These are phyloP conservation scores for Darwinula stevensoni DNA, from an alignment of 2,888 invertebrate species.

Conservation along the genomic window DNA sequence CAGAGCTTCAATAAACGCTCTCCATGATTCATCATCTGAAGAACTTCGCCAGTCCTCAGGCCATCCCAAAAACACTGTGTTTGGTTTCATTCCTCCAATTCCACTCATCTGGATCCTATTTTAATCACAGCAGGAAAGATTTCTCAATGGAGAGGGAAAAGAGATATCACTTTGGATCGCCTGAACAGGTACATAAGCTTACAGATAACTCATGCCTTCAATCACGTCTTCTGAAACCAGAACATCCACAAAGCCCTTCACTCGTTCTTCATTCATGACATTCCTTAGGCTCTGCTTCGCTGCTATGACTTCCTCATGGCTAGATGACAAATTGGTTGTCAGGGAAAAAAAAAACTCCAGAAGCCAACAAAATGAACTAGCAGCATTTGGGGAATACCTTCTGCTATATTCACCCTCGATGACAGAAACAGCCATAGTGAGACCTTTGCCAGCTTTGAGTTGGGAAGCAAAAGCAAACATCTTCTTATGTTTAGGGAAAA, in stretches of 20 bases:
- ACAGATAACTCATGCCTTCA: conserved; percentile 54
- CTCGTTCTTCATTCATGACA: conserved; percentile 69
- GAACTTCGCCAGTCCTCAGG: conserved; percentile 81
- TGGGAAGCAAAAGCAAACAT: conserved; percentile 84
- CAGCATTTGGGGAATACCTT: conserved; percentile 5
- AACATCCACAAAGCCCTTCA: conserved; percentile 95
- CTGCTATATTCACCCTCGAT: conserved; percentile 45
- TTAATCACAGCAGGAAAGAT: neutral
- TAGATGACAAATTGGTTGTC: neutral
- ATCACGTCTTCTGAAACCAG: conserved; percentile 52
- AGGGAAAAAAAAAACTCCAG: neutral
- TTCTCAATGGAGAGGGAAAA: neutral
- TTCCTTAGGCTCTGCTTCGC: conserved; percentile 52
- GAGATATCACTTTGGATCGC: too few species aligned
- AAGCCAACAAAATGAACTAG: too few species aligned
- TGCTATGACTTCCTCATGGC: conserved; percentile 41
- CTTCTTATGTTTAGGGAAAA: conserved; percentile 66
- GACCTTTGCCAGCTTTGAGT: conserved; percentile 85
- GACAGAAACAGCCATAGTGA: conserved; percentile 71
- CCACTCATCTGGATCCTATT: conserved; percentile 70
- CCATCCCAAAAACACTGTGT: conserved; percentile 94
- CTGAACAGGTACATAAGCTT: too few species aligned
- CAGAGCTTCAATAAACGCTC: conserved; percentile 40
- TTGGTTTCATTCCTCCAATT: conserved; percentile 88
- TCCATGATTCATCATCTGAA: conserved; percentile 54